A percentile compares a stretch with the other conserved stretches of the same genome.
Conservation (phyloP, 1,140 invertebrate species). For the Myzus persicae region DNA sequence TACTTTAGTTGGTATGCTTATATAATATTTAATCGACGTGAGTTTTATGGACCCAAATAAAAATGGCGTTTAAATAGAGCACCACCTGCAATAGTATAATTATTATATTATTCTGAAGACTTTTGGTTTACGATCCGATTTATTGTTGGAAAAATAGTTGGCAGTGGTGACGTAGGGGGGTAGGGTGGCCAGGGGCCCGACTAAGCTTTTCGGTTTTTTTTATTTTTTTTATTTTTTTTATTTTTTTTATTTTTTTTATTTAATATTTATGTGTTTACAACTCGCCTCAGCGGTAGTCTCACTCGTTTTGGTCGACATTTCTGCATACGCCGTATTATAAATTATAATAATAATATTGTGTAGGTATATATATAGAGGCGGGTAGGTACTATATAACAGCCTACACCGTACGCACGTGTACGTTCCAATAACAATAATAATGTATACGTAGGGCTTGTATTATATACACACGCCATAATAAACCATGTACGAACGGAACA, state of each 20-base stretch:
- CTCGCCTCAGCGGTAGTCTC: not conserved
- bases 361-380: not conserved
- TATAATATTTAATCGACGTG: not conserved
- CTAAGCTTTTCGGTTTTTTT: not conserved
- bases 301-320: not conserved
- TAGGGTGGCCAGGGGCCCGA: no score
- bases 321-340: not conserved
- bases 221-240: not conserved
- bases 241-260: not conserved
- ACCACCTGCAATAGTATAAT: not conserved
- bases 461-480: not conserved
- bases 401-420: not conserved
- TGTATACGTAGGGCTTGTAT: not conserved
- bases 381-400: not conserved
- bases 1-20: not conserved
- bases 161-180: no score
- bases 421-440: not conserved
- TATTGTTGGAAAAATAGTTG: not conserved
- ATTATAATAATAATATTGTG: not conserved
- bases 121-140: conserved; percentile 6
- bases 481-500: not conserved
- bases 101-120: conserved; percentile 2
- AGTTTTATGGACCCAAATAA: conserved; percentile 6
- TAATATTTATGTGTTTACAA: conserved; percentile 17
- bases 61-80: not conserved